These are phyloP conservation scores for Chorisops tibialis DNA, from an alignment of 2,888 invertebrate genomes.

Conservation along the genomic window DNA sequence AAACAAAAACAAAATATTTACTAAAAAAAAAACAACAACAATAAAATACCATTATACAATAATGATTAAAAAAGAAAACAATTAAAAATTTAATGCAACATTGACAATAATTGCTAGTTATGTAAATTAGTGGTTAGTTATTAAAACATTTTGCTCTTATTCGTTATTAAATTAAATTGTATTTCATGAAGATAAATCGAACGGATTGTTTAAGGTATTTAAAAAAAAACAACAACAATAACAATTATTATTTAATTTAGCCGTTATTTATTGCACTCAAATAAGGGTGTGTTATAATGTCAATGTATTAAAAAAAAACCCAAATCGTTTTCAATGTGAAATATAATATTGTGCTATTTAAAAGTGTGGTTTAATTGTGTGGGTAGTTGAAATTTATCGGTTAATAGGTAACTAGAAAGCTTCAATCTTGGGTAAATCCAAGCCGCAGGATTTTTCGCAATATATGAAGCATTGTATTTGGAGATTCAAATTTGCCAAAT, in stretches of 20 bases:
- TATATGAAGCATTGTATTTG: too few species aligned
- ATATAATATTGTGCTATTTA: slow-evolving; percentile 12
- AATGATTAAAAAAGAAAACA: too few species aligned
- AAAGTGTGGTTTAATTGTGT: too few species aligned
- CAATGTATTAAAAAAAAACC: slow-evolving; percentile 6
- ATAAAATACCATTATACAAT: slow-evolving; percentile 14
- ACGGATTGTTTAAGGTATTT: background rate
- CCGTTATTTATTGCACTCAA: slow-evolving; percentile 2
- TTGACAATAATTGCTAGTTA: background rate
- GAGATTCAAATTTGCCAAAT: too few species aligned
- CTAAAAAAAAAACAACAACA: background rate
- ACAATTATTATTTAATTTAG: background rate
- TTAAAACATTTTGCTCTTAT: background rate
- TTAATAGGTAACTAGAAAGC: too few species aligned
- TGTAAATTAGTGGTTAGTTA: slow-evolving; percentile 12
- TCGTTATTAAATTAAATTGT: background rate
- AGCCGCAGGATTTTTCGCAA: too few species aligned
- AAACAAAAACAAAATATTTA: slow-evolving; percentile 2
- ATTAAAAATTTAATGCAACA: background rate
- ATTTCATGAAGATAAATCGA: slow-evolving; percentile 3
- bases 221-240: too few species aligned
- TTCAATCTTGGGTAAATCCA: too few species aligned
- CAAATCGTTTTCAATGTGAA: slow-evolving; percentile 15
- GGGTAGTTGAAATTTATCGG: too few species aligned
- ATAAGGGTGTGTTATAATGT: slow-evolving; percentile 16